Percentiles rank a stretch among this genome's conserved stretches.
Conservation (phyloP, 2,113 vertebrate species). For the Centropus bengalensis region DNA sequence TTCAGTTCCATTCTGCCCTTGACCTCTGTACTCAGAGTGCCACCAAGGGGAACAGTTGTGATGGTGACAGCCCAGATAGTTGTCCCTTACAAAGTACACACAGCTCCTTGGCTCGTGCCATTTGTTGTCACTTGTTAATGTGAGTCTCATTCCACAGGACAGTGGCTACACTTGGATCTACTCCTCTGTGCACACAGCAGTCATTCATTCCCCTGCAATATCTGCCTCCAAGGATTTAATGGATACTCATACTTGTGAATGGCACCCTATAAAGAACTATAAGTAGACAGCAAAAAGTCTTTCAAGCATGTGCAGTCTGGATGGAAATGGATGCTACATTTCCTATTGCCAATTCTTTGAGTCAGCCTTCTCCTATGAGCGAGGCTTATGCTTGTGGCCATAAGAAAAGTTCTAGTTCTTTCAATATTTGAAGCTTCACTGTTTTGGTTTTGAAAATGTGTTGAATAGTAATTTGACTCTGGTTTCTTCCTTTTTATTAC, state of each 20-base stretch:
- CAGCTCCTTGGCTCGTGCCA: background rate
- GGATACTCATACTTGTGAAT: background rate
- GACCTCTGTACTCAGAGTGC: slow-evolving; percentile 46
- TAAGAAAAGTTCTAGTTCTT: background rate
- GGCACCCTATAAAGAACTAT: background rate
- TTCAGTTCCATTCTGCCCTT: slow-evolving; percentile 24
- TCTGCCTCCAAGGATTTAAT: background rate
- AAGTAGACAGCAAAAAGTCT: background rate
- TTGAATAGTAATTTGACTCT: background rate
- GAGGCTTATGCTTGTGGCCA: background rate
- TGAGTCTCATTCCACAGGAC: background rate
- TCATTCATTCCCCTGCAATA: background rate
- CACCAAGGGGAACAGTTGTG: slow-evolving; percentile 33
- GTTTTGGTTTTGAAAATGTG: background rate
- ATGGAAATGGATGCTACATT: background rate
- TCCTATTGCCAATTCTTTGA: background rate
- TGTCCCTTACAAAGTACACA: background rate
- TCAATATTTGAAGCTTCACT: background rate
- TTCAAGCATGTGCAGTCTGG: background rate
- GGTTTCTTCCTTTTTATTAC: background rate
- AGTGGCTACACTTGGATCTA: background rate
- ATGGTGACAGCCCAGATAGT: background rate
- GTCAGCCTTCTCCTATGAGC: background rate
- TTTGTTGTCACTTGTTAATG: background rate
- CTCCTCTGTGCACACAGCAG: background rate